Conservation (phyloP, 35 echinoderm and acorn worm genomes). For the Holothuria glaberrima region DNA sequence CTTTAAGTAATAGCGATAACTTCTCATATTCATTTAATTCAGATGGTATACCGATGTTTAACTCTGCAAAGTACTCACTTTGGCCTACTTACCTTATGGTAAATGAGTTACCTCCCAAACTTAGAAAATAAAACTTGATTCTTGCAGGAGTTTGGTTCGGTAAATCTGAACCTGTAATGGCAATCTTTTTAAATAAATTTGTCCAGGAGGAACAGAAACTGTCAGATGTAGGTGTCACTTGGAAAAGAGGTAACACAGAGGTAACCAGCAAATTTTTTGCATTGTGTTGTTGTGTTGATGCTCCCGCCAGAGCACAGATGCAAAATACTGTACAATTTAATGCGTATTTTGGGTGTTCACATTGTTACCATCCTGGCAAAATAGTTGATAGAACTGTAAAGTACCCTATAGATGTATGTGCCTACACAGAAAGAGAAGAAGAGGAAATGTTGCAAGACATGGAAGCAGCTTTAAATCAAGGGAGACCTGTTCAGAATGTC, state of each 20-base stretch:
- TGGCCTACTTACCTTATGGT: slow-evolving; percentile 28
- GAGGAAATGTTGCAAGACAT: slow-evolving; percentile 69
- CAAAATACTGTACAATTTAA: slow-evolving; percentile 57
- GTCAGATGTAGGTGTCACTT: slow-evolving; percentile 22
- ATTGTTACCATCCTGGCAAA: slow-evolving; percentile 81
- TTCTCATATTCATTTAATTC: slow-evolving; percentile 43
- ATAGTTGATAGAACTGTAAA: slow-evolving; percentile 48
- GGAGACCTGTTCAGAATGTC: slow-evolving; percentile 42
- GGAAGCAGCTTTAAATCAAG: slow-evolving; percentile 42
- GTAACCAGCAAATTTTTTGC: slow-evolving; percentile 64
- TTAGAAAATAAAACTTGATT: slow-evolving; percentile 23
- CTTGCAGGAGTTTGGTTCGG: slow-evolving; percentile 1
- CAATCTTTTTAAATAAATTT: slow-evolving; percentile 62
- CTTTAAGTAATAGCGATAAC: background rate
- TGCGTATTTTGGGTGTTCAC: slow-evolving; percentile 65
- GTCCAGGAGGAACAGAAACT: slow-evolving; percentile 43
- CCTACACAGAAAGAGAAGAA: slow-evolving; percentile 64
- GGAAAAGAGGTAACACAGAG: slow-evolving; percentile 23
- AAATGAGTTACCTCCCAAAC: slow-evolving; percentile 32
- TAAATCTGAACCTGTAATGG: background rate
- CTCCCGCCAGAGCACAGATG: slow-evolving; percentile 47
- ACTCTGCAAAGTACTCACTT: slow-evolving; percentile 7
- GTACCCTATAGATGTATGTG: slow-evolving; percentile 82
- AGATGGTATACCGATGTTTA: slow-evolving; percentile 9
- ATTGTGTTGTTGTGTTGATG: slow-evolving; percentile 77